Conservation (phyloP, 1,140 invertebrate species). For the Maconellicoccus hirsutus region DNA sequence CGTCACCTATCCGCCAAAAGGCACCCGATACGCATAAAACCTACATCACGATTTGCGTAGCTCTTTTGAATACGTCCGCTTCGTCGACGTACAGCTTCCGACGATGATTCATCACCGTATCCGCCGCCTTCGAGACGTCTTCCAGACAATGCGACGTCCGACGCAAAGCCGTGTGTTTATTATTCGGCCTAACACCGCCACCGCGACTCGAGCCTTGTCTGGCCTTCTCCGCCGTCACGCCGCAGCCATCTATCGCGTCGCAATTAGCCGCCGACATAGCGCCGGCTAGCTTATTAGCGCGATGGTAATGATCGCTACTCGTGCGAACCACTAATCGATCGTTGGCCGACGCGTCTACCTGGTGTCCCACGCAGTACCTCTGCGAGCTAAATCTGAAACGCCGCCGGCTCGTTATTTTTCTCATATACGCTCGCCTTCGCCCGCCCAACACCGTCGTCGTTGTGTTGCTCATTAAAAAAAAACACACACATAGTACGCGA, state of each 20-base stretch:
- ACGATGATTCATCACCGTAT: background rate
- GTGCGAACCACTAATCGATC: background rate
- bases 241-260: background rate
- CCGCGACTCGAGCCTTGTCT: background rate
- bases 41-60: constrained; percentile 75
- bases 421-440: too few relatives aligned
- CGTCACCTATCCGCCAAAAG: too few relatives aligned
- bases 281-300: background rate
- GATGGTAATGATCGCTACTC: background rate
- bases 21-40: constrained; percentile 33
- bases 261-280: background rate
- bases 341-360: background rate
- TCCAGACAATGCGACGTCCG: background rate
- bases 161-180: constrained; percentile 2
- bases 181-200: background rate
- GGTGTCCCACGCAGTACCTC: background rate
- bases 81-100: constrained; percentile 43
- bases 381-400: constrained; percentile 12
- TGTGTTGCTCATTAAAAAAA: too few relatives aligned
- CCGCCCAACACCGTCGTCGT: too few relatives aligned
- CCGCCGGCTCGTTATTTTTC: too few relatives aligned
- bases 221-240: background rate
- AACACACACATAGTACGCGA: too few relatives aligned
- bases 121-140: background rate
- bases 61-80: constrained; percentile 63